Percentiles rank a stretch among this genome's conserved stretches.
Conservation (phyloP, 2,888 invertebrate genomes). For the Nemotelus nigrinus region DNA sequence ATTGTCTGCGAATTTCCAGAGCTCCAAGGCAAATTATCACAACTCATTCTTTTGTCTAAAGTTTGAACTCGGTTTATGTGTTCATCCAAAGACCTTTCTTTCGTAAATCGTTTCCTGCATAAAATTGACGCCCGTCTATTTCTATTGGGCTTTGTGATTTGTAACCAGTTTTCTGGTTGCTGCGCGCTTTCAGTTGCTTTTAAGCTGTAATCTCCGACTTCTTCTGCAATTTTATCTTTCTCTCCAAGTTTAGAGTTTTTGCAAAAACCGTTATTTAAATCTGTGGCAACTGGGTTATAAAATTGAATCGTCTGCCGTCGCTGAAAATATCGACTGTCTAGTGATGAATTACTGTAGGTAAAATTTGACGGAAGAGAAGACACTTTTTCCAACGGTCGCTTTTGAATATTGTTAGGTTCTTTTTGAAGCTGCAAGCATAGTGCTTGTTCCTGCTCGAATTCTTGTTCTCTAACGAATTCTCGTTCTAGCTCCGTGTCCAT, state of each 20-base stretch:
- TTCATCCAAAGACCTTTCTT: slow-evolving; percentile 63
- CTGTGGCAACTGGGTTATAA: slow-evolving; percentile 60
- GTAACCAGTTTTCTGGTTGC: slow-evolving; percentile 35
- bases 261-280: slow-evolving; percentile 63
- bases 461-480: slow-evolving; percentile 82
- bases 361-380: slow-evolving; percentile 86
- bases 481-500: slow-evolving; percentile 94
- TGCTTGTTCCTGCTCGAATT: slow-evolving; percentile 78
- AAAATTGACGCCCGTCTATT: slow-evolving; percentile 50
- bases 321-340: slow-evolving; percentile 61
- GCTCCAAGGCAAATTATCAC: slow-evolving; percentile 63
- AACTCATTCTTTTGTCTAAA: slow-evolving; percentile 67
- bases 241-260: slow-evolving; percentile 64
- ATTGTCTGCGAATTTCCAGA: slow-evolving; percentile 62
- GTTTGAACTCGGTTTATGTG: slow-evolving; percentile 67
- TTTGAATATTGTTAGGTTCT: slow-evolving; percentile 68
- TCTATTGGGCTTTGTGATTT: slow-evolving; percentile 46
- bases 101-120: slow-evolving; percentile 63
- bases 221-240: slow-evolving; percentile 70
- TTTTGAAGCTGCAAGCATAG: slow-evolving; percentile 74
- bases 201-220: slow-evolving; percentile 69
- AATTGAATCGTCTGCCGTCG: slow-evolving; percentile 64
- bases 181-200: slow-evolving; percentile 48
- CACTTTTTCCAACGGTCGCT: slow-evolving; percentile 72
- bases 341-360: slow-evolving; percentile 78